Base-by-base conservation (phyloP, 2,888 invertebrate genomes). In the Acanthopleura granulata region DNA sequence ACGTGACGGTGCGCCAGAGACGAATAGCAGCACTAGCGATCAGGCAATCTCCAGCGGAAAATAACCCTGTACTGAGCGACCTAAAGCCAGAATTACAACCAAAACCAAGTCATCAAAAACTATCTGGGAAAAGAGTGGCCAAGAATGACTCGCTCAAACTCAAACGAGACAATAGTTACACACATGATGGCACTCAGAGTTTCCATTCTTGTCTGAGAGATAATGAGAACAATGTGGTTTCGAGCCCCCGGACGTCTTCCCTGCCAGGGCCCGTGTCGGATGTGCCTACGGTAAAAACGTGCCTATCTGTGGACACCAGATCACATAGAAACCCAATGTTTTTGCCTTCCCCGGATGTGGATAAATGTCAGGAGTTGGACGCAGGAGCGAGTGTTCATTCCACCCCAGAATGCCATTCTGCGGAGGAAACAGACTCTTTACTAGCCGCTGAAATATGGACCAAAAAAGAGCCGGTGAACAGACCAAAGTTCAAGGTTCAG, bases 1-100 rank as follows among this genome's bases (percentile, higher is more conserved):
- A 89, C 75, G 75, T 75, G 40, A 61, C 75, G 30, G 74, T 83
- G 0, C 77, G 86, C 25, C 72, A 40, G 18, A 74, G 72, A 15
- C 71, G 84, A 66, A 57, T 82, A 16, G 22, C 66, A 15, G 66
- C 22, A 22, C 29, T 66, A 6, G 6, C 12, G 18, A 22, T 22
- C n/a, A n/a, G 6, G 18, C 57, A 12, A 6, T n/a, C 57, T 18
- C 57, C 57, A 18, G 57, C 18, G 18, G 22, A 57, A 12, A 22
- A 57, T 18, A 22, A 57, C 22, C 3, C 57, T 12, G 57, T 57
- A n/a, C 57, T 6, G 57, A 27, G 25, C 6, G 29, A 27, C 18
- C 22, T 6, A 22, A 18, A 27, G 25, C 66, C 22, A n/a, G 22
- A 57, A 18, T 12, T n/a, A 57, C 57, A 57, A 12, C 18, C 57